Conservation (phyloP, 2,797 vertebrate genomes). For the Gallinago nigripennis region DNA sequence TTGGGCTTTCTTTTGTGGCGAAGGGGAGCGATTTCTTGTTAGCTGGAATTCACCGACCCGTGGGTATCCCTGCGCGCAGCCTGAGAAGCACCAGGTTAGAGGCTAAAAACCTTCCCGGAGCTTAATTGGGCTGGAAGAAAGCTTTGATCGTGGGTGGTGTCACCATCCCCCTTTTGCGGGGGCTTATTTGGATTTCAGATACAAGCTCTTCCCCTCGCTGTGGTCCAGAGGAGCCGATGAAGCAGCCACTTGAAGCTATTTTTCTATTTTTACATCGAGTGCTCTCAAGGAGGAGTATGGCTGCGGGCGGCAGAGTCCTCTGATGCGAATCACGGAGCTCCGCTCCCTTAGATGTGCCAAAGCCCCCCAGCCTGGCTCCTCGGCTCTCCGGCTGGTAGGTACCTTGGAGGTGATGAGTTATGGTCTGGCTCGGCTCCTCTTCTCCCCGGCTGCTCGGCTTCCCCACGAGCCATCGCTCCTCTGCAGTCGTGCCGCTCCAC, state of each 20-base stretch:
- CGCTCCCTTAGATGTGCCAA: not conserved
- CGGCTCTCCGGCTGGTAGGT: not conserved
- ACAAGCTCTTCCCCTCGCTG: not conserved
- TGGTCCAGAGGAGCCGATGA: not conserved
- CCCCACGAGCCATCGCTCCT: rapidly evolving
- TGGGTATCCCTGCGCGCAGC: not conserved
- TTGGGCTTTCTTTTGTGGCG: not conserved
- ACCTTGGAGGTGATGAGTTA: conserved; percentile 1
- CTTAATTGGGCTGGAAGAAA: not conserved
- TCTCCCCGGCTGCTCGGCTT: not conserved
- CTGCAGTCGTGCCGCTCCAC: not conserved
- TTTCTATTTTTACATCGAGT: not conserved
- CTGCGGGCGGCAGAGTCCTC: not conserved
- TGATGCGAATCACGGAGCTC: not conserved
- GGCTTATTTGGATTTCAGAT: not conserved
- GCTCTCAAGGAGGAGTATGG: not conserved
- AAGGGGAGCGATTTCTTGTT: not conserved
- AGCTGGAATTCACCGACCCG: rapidly evolving
- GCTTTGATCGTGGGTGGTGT: not conserved
- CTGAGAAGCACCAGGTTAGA: not conserved
- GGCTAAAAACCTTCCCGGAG: not conserved
- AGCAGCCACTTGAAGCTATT: not conserved
- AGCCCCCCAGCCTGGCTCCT: not conserved
- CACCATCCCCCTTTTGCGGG: not conserved
- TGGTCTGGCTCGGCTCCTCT: not conserved